Base-by-base conservation (phyloP, 2,888 invertebrate genomes). In the Osmoderma eremita region DNA sequence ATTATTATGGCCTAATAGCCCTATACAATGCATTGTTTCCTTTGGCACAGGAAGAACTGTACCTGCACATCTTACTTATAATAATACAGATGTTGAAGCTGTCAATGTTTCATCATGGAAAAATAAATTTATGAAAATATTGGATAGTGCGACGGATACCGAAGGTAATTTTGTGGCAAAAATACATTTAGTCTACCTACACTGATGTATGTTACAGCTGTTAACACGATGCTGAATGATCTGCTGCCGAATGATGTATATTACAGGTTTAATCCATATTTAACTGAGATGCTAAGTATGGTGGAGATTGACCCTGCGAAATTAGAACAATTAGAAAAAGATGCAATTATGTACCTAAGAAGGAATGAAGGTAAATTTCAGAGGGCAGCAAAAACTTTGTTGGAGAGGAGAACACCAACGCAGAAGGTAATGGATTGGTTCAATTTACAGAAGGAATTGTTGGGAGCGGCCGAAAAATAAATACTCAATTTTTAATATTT, bases 231-330 rank as follows among this genome's bases (percentile, higher is more conserved):
- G 75, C 78, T 94, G 71, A 89, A 89, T 77, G 94, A 94, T 80
- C 82, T 93, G 58, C 82, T 94, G 0, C 91, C 92, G 0, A 85
- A 87, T 0, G 86, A 89, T 42, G 85, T 86, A 38, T 95, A 96
- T 82, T 95, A 87, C 81, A 87, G 96, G 3, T 91, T 96, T 81
- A 97, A 96, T 83, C 96, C 96, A 0, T 94, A 94, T 74, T 83
- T 96, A 65, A 90, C 91, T 65, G 90, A 92, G 78, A 88, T 91
- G 79, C 85, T 93, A 65, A 86, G 88, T 12, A 90, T 97, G 87
- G 92, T 92, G 75, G 95, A 95, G 82, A 91, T 90, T 39, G 83
- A 90, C 71, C 87, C 90, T 0, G 88, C 87, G 20, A 91, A 91
- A 78, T 83, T 95, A 61, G 84, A 86, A 67, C 88, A 87, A 78